A percentile compares a stretch with the other conserved stretches of the same genome.
Evolutionary conservation across 92 coral and sea anemone genomes (phyloP).

Genomic region (Porites rus): DNA sequence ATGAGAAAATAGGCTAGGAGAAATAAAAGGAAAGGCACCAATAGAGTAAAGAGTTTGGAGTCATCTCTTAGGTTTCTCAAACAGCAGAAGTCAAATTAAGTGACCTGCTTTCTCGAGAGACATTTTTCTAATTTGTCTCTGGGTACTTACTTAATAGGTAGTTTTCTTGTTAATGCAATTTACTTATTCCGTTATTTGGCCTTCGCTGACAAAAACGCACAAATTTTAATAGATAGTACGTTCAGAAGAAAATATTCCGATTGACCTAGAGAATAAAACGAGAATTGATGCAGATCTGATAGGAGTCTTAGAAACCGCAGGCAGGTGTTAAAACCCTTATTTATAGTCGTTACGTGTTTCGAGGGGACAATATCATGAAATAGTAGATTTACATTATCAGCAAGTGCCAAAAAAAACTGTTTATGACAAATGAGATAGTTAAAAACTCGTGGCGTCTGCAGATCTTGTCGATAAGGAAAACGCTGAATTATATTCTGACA

Average conservation of each 20-base stretch:
- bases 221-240: background rate
- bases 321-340: constrained; percentile 56
- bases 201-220: constrained; percentile 26
- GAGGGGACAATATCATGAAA: constrained; percentile 27
- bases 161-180: background rate
- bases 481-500: background rate
- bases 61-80: background rate
- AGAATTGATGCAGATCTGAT: constrained; percentile 20
- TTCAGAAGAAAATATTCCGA: background rate
- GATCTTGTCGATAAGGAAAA: constrained; percentile 41
- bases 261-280: constrained; percentile 1
- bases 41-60: background rate
- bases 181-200: constrained; percentile 14
- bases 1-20: background rate
- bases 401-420: constrained; percentile 29
- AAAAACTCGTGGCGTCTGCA: constrained; percentile 38
- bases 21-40: background rate
- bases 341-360: constrained; percentile 42
- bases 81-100: background rate
- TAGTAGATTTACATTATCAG: constrained; percentile 36
- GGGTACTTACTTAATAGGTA: no score
- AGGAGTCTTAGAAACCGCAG: constrained; percentile 50
- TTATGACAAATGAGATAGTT: constrained; percentile 21
- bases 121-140: background rate
- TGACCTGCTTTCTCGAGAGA: background rate